A percentile compares a stretch with the other conserved stretches of the same genome.
Evolutionary conservation across 2,888 invertebrate genomes (phyloP).

Genomic region (Isotomurus palustris): DNA sequence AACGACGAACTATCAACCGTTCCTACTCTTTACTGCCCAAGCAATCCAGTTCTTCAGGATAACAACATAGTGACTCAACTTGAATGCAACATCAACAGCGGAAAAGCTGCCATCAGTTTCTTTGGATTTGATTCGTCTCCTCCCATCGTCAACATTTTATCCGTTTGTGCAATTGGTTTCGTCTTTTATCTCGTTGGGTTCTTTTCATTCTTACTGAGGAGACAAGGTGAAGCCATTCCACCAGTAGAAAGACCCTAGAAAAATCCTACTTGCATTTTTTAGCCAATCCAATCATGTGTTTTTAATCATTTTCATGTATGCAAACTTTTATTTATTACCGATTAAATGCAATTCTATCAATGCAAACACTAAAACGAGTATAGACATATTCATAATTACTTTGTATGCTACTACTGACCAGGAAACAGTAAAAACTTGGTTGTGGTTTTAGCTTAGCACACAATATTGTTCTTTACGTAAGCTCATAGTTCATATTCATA

Average conservation of each 20-base stretch:
- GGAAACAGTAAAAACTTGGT: too few relatives aligned
- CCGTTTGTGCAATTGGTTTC: constrained; percentile 5
- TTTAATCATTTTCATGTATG: too few relatives aligned
- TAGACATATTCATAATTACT: too few relatives aligned
- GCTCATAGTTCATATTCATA: too few relatives aligned
- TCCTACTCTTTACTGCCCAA: constrained; percentile 47
- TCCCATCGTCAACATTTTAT: constrained; percentile 21
- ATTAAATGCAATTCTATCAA: too few relatives aligned
- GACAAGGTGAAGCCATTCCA: constrained; percentile 30
- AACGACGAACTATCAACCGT: constrained; percentile 59
- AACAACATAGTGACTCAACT: constrained; percentile 74
- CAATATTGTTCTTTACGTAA: too few relatives aligned
- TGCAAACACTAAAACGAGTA: too few relatives aligned
- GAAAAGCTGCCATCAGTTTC: constrained; percentile 31
- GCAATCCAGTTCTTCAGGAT: constrained; percentile 70
- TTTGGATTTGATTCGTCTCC: constrained; percentile 25
- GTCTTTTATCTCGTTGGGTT: constrained; percentile 17
- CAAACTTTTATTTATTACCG: too few relatives aligned
- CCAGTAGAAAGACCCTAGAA: constrained; percentile 32
- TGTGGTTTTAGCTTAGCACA: too few relatives aligned
- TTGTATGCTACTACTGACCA: too few relatives aligned
- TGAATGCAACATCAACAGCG: constrained; percentile 38
- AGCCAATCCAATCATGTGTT: too few relatives aligned
- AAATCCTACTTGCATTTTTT: too few relatives aligned
- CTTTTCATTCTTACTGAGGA: constrained; percentile 27